Percentiles rank a stretch among this genome's conserved stretches.
phyloP scores from a whole-genome alignment of 2,797 vertebrate genomes.

The Coilia nasus region DNA sequence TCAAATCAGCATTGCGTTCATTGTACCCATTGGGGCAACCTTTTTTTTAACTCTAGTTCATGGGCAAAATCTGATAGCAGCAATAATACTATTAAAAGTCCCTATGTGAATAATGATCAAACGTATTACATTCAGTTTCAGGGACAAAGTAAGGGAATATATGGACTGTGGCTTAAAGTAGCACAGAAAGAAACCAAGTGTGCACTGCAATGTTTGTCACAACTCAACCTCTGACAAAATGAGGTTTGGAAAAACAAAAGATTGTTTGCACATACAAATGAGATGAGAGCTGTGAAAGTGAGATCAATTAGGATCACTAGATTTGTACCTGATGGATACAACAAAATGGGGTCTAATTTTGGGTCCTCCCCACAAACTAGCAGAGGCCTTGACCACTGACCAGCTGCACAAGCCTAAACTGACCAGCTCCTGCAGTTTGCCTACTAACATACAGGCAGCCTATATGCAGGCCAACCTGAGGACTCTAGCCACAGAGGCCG shows the following conservation, averaged over 20 bases:
- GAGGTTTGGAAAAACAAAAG: neutral
- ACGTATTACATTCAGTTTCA: conserved; percentile 41
- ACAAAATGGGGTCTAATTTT: neutral
- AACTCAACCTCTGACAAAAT: neutral
- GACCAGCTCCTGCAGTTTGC: neutral
- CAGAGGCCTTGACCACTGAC: neutral
- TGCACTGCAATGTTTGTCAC: conserved; percentile 13
- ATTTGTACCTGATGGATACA: neutral
- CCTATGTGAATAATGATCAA: conserved; percentile 30
- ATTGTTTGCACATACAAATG: neutral
- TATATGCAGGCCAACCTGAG: neutral
- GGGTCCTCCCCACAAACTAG: neutral
- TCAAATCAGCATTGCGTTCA: conserved; percentile 5
- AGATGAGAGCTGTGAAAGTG: conserved; percentile 2
- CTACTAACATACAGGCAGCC: too few species aligned
- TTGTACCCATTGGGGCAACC: neutral
- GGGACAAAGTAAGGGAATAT: conserved; percentile 21
- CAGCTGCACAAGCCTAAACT: neutral
- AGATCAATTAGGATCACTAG: neutral
- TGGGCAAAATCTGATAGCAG: conserved; percentile 13
- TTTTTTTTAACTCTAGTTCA: neutral
- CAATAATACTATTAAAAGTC: conserved; percentile 22
- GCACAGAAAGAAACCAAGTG: conserved; percentile 22
- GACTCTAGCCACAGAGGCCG: neutral
- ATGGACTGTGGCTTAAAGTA: neutral